These are phyloP conservation scores for Nothura maculosa DNA, from an alignment of 2,797 vertebrate genomes.

Conservation along the genomic window DNA sequence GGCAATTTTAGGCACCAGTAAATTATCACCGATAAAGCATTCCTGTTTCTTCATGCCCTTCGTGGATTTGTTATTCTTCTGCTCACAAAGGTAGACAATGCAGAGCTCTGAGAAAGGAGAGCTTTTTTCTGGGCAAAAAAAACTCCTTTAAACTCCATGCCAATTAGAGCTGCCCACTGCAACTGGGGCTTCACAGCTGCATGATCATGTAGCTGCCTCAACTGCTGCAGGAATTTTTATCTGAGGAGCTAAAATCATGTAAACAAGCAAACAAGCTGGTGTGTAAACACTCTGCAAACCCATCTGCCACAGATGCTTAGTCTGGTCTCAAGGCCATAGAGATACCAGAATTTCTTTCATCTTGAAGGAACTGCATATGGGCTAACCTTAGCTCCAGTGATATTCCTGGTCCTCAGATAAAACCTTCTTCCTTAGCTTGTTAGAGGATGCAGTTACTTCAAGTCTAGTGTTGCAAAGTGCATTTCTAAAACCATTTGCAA, in stretches of 20 bases:
- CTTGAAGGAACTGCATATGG: background rate
- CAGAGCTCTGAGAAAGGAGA: background rate
- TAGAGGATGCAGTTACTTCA: background rate
- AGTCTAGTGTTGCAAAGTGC: background rate
- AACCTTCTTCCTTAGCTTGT: background rate
- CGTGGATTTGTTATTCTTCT: slow-evolving; percentile 40
- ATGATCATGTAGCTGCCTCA: background rate
- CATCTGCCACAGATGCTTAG: background rate
- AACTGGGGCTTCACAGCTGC: background rate
- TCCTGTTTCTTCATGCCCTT: slow-evolving; percentile 68
- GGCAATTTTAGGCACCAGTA: slow-evolving; percentile 64
- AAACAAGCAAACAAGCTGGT: background rate
- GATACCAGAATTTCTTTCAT: background rate
- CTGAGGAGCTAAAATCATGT: background rate
- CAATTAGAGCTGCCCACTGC: background rate
- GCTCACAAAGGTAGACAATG: slow-evolving; percentile 14
- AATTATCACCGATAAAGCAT: slow-evolving; percentile 63
- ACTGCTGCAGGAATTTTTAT: background rate
- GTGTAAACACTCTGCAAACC: background rate
- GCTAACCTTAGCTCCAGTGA: background rate
- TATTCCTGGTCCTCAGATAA: background rate
- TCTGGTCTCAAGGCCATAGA: background rate
- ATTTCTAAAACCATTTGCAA: background rate
- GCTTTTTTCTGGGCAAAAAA: slow-evolving; percentile 9
- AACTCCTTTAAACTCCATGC: background rate